These are phyloP conservation scores for Plagodis pulveraria DNA, from an alignment of 2,888 invertebrate species.

Conservation along the genomic window DNA sequence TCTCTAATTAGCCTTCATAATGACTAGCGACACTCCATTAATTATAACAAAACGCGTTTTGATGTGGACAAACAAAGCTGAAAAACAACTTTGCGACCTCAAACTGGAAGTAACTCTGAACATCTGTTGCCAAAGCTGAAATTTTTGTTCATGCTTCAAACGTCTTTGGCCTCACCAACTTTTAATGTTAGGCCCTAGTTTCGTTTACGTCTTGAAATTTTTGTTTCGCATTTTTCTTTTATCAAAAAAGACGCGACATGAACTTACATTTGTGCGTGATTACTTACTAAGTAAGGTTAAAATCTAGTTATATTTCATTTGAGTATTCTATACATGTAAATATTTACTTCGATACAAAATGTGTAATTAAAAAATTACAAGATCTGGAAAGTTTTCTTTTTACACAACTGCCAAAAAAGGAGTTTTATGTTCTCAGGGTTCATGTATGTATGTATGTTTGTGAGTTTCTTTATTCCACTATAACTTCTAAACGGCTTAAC, in stretches of 20 bases:
- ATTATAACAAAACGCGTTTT: constrained; percentile 66
- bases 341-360: no score
- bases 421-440: no score
- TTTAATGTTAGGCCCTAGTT: constrained; percentile 47
- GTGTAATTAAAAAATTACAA: no score
- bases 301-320: no score
- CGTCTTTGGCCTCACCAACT: constrained; percentile 44
- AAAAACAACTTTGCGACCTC: constrained; percentile 51
- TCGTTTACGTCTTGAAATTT: constrained; percentile 36
- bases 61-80: constrained; percentile 53
- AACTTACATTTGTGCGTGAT: constrained; percentile 33
- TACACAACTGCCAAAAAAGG: no score
- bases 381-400: no score
- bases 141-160: constrained; percentile 47
- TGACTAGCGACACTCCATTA: constrained; percentile 69
- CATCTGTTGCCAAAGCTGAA: constrained; percentile 55
- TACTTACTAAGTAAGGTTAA: constrained; percentile 3
- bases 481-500: no score
- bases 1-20: constrained; percentile 71
- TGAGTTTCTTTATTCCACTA: no score
- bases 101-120: constrained; percentile 51
- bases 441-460: no score
- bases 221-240: constrained; percentile 34
- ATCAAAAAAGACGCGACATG: background rate
- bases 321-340: no score